Evolutionary conservation across 2,888 invertebrate genomes (phyloP).

Genomic region (Rhopalosiphum nymphaeae): DNA sequence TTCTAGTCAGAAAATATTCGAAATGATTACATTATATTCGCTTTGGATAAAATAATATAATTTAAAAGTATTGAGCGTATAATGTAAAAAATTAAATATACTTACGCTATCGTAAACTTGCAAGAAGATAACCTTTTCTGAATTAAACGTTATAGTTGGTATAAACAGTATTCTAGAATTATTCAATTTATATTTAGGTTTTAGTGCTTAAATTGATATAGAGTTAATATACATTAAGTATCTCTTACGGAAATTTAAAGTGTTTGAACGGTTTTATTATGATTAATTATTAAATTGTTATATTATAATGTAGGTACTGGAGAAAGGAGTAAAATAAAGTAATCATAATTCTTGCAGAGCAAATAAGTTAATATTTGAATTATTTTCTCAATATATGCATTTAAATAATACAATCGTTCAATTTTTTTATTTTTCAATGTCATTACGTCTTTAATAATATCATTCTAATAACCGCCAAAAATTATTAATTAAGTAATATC

Average conservation of each 20-base stretch:
- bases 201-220: neutral
- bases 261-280: neutral
- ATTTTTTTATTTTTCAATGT: neutral
- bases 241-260: neutral
- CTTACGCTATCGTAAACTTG: neutral
- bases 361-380: neutral
- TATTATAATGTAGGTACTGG: neutral
- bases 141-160: neutral
- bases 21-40: neutral
- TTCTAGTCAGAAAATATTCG: neutral
- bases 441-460: neutral
- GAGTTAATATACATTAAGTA: neutral
- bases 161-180: neutral
- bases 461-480: neutral
- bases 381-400: neutral
- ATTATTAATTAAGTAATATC: neutral
- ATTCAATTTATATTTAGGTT: neutral
- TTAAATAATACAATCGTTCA: neutral
- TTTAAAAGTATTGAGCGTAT: neutral
- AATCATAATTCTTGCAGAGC: neutral
- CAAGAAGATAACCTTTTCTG: neutral
- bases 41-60: neutral
- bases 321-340: neutral
- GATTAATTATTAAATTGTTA: neutral
- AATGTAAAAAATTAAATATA: neutral